Conservation (phyloP, 2,888 invertebrate genomes). For the Apamea sordens region DNA sequence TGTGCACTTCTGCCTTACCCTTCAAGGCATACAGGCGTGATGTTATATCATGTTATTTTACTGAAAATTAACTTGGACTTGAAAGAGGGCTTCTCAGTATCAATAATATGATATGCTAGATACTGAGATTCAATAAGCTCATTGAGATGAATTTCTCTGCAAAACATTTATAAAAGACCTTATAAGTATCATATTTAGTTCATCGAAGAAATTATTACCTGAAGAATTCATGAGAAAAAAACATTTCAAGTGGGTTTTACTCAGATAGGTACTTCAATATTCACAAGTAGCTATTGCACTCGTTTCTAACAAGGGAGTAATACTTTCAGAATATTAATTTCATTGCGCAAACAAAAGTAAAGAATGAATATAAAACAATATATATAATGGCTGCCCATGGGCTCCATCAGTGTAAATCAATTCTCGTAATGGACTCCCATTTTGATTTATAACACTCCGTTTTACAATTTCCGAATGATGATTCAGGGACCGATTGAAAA, state of each 20-base stretch:
- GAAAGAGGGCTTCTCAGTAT: not conserved
- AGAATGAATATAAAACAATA: slow-evolving; percentile 27
- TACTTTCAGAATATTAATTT: slow-evolving; percentile 23
- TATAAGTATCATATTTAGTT: not conserved
- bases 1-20: not conserved
- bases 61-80: not conserved
- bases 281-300: slow-evolving; percentile 3
- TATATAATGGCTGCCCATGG: slow-evolving; percentile 47
- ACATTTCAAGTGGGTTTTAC: slow-evolving; percentile 23
- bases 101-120: not conserved
- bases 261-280: slow-evolving; percentile 3
- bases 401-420: slow-evolving; percentile 57
- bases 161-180: slow-evolving; percentile 7
- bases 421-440: slow-evolving; percentile 58
- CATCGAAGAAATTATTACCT: not conserved
- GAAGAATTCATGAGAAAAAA: slow-evolving; percentile 1
- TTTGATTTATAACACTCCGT: slow-evolving; percentile 51
- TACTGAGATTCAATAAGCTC: not conserved
- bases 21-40: not conserved
- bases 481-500: slow-evolving; percentile 21
- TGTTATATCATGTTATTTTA: not conserved
- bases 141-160: not conserved
- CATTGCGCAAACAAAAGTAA: slow-evolving; percentile 31
- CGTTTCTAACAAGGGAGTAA: slow-evolving; percentile 2
- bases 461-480: slow-evolving; percentile 54